Percentiles rank a stretch among this genome's conserved stretches.
Evolutionary conservation across 2,888 invertebrate species (phyloP).

Genomic region (Rotaria magnacalcarata): DNA sequence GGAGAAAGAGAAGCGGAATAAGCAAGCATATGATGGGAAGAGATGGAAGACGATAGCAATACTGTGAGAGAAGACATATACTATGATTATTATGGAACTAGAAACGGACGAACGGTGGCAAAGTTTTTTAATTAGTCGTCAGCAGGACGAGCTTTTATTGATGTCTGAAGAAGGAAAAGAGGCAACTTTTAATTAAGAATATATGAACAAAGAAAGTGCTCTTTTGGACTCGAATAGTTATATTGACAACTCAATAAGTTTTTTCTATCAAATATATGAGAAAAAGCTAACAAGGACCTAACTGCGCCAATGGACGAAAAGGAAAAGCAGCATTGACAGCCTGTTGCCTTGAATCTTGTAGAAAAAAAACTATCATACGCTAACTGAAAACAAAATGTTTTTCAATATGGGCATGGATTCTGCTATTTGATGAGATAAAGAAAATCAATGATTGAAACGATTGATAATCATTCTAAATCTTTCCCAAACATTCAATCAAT

Average conservation of each 20-base stretch:
- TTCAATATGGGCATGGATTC: no score
- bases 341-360: not conserved
- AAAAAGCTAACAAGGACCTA: not conserved
- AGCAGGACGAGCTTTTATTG: not conserved
- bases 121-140: slow-evolving; percentile 13
- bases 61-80: not conserved
- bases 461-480: not conserved
- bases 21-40: not conserved
- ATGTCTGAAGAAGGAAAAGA: not conserved
- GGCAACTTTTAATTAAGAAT: not conserved
- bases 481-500: not conserved
- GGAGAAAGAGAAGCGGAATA: not conserved
- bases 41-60: not conserved
- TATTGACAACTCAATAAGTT: not conserved
- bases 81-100: not conserved
- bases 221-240: not conserved
- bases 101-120: not conserved
- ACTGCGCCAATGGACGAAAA: not conserved
- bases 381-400: no score
- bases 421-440: no score
- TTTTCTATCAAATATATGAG: not conserved
- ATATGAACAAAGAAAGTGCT: not conserved
- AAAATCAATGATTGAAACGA: no score
- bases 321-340: not conserved
- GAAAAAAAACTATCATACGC: not conserved